Conservation (phyloP, 2,888 invertebrate species). For the Drosophila kambysellisi region DNA sequence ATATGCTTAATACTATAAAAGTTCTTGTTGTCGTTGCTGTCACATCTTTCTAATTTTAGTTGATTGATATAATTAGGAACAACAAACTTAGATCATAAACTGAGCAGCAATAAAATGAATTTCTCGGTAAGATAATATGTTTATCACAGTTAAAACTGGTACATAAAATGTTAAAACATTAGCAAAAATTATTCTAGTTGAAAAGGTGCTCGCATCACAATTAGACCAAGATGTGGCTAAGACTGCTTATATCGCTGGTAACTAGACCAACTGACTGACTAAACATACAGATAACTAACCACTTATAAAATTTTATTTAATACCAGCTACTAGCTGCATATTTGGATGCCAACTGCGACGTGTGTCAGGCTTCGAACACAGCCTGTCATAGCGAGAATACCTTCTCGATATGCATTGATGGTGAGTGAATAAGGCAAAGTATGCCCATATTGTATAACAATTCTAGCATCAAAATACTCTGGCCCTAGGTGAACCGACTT, state of each 20-base stretch:
- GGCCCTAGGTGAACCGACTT: slow-evolving; percentile 35
- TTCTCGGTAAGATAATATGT: slow-evolving; percentile 27
- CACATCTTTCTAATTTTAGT: neutral
- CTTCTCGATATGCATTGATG: slow-evolving; percentile 56
- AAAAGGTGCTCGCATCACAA: slow-evolving; percentile 4
- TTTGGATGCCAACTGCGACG: slow-evolving; percentile 48
- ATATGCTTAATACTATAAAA: neutral
- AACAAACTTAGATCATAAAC: neutral
- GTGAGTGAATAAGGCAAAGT: slow-evolving; percentile 34
- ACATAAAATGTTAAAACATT: slow-evolving; percentile 25
- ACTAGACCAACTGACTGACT: slow-evolving; percentile 12
- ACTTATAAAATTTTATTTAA: neutral
- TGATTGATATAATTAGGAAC: neutral
- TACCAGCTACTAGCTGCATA: slow-evolving; percentile 44
- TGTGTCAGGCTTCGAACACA: slow-evolving; percentile 41
- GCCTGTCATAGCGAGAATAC: slow-evolving; percentile 60
- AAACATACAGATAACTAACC: neutral
- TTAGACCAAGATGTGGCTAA: slow-evolving; percentile 47
- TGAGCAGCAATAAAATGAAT: slow-evolving; percentile 8
- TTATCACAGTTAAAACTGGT: slow-evolving; percentile 11
- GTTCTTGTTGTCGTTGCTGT: neutral
- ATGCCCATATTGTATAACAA: neutral
- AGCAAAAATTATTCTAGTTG: slow-evolving; percentile 22
- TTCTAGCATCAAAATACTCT: neutral
- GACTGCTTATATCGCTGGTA: slow-evolving; percentile 52